phyloP scores from a whole-genome alignment of 2,888 invertebrate species.

The Tanytarsus gracilentus region DNA sequence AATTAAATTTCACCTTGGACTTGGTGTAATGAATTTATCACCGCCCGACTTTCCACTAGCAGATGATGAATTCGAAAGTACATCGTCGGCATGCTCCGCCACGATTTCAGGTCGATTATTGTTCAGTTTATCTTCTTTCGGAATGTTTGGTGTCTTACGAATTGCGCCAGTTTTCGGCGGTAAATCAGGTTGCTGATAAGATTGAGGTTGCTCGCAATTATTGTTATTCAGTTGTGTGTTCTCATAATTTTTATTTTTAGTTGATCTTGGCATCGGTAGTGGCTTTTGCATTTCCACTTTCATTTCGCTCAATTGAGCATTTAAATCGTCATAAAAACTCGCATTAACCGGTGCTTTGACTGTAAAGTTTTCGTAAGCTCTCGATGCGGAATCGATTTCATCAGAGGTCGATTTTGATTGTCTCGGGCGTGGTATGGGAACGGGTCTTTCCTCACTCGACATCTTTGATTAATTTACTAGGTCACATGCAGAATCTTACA shows the following conservation, averaged over 20 bases:
- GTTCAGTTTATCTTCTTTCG: neutral
- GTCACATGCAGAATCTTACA: neutral
- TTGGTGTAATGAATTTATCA: constrained; percentile 12
- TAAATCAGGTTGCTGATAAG: neutral
- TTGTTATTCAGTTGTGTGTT: constrained; percentile 4
- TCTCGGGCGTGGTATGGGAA: constrained; percentile 23
- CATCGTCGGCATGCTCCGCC: neutral
- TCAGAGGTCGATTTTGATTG: constrained; percentile 3
- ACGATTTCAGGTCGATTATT: neutral
- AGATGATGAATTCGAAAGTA: constrained; percentile 15
- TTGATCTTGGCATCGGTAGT: neutral
- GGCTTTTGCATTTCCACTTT: constrained; percentile 3
- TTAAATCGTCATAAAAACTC: constrained; percentile 1
- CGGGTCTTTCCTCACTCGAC: neutral
- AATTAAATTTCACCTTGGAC: constrained; percentile 18
- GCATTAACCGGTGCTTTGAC: neutral
- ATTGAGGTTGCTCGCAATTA: neutral
- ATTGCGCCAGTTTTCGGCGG: constrained; percentile 17
- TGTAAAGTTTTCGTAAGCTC: constrained; percentile 12
- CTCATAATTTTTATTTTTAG: neutral
- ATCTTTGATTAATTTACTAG: constrained; percentile 13
- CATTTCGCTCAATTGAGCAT: constrained; percentile 7
- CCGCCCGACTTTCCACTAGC: constrained; percentile 12
- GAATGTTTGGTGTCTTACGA: constrained; percentile 20
- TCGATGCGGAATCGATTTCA: neutral